phyloP scores from a whole-genome alignment of 2,888 invertebrate genomes.

The Emesis furor region DNA sequence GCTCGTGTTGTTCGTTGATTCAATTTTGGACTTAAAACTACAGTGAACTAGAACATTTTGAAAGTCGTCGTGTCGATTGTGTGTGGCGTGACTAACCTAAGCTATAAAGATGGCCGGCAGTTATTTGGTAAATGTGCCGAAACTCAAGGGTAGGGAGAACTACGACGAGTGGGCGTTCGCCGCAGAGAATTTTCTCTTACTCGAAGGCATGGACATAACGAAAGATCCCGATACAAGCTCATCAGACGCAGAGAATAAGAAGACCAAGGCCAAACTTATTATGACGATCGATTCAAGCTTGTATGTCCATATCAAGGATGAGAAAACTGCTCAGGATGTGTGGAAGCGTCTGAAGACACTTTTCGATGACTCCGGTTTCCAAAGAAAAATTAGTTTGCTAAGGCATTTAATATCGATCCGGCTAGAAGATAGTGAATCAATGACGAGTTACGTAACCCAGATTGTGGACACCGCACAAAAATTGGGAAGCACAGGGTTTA shows the following conservation, averaged over 20 bases:
- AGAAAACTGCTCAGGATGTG: constrained; percentile 37
- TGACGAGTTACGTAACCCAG: constrained; percentile 21
- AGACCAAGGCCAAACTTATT: constrained; percentile 49
- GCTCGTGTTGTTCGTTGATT: constrained; percentile 4
- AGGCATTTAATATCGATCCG: constrained; percentile 24
- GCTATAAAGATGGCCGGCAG: constrained; percentile 8
- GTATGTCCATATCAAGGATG: constrained; percentile 65
- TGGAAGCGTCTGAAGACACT: constrained; percentile 27
- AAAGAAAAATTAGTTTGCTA: constrained; percentile 17
- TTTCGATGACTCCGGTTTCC: constrained; percentile 21
- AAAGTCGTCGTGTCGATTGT: neutral
- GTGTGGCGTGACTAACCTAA: constrained; percentile 10
- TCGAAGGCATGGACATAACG: neutral
- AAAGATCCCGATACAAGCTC: neutral
- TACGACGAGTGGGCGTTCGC: too few relatives aligned
- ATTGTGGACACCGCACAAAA: constrained; percentile 31
- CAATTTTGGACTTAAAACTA: constrained; percentile 14
- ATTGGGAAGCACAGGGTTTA: constrained; percentile 30
- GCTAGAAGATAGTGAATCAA: constrained; percentile 29
- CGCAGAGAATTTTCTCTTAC: neutral
- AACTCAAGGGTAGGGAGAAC: too few relatives aligned
- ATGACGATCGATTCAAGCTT: constrained; percentile 46
- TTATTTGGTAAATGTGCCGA: too few relatives aligned
- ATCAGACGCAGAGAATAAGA: constrained; percentile 2
- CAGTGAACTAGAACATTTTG: constrained; percentile 10